Evolutionary conservation across 2,888 invertebrate species (phyloP).

Genomic region (Julus scanicus): DNA sequence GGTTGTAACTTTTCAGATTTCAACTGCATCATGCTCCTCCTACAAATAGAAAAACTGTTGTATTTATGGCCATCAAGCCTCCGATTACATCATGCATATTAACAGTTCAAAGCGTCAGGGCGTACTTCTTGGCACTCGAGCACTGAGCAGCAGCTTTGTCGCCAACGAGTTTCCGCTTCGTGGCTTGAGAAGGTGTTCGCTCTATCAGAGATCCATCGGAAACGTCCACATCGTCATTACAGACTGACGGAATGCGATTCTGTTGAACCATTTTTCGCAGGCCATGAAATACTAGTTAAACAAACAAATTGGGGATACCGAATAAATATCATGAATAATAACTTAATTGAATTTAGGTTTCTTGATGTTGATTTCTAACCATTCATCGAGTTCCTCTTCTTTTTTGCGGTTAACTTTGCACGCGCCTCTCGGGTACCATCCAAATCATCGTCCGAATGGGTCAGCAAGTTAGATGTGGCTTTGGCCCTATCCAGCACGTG

Average conservation of each 20-base stretch:
- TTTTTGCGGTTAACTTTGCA: not conserved
- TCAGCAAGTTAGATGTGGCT: conserved; percentile 67
- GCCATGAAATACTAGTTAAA: conserved; percentile 1
- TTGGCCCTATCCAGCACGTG: conserved; percentile 66
- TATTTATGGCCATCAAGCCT: not conserved
- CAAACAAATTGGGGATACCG: not conserved
- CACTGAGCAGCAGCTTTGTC: conserved; percentile 48
- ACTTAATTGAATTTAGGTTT: not conserved
- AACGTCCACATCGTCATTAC: conserved; percentile 25
- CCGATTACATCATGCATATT: too few species aligned
- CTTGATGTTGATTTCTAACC: conserved; percentile 50
- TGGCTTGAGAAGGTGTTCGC: not conserved
- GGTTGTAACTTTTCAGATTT: not conserved
- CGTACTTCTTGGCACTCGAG: conserved; percentile 48
- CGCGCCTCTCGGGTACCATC: conserved; percentile 67
- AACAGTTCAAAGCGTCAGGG: not conserved
- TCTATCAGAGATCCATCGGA: not conserved
- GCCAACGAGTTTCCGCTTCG: conserved; percentile 42
- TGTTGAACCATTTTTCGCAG: conserved; percentile 51
- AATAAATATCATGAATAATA: not conserved
- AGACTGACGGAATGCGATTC: conserved; percentile 44
- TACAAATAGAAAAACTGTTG: not conserved
- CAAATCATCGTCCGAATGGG: conserved; percentile 76
- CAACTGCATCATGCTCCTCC: not conserved
- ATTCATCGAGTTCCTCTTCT: conserved; percentile 57